Evolutionary conservation across 2,797 vertebrate genomes (phyloP).

Genomic region (Neomorphus geoffroyi): DNA sequence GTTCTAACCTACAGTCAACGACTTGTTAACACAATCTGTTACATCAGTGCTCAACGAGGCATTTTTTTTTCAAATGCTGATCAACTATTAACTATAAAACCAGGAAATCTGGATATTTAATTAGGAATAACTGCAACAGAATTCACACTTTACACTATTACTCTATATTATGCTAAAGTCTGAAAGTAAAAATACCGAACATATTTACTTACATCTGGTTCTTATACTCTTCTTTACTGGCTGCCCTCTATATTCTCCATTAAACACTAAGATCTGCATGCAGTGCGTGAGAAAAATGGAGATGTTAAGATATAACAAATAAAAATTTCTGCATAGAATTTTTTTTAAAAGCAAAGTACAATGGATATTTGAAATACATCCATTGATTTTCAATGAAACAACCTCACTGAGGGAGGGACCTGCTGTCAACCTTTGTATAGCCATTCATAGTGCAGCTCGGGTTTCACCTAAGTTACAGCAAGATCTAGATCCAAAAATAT

Average conservation of each 20-base stretch:
- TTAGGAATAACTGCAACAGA: not conserved
- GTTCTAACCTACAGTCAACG: not conserved
- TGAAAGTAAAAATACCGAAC: not conserved
- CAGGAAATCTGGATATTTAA: not conserved
- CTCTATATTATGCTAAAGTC: not conserved
- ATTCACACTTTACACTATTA: not conserved
- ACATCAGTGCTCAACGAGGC: not conserved
- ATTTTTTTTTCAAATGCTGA: not conserved
- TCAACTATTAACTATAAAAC: not conserved
- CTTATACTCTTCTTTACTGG: rapidly evolving
- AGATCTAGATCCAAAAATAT: not conserved
- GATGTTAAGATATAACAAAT: not conserved
- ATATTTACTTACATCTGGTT: conserved; percentile 76
- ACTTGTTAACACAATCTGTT: not conserved
- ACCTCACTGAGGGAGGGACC: not conserved
- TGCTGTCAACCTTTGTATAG: not conserved
- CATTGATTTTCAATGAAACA: not conserved
- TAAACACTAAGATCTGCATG: conserved; percentile 26
- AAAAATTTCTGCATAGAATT: not conserved
- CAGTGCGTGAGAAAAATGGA: not conserved
- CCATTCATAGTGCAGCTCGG: not conserved
- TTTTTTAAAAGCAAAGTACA: not conserved
- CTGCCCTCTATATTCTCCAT: rapidly evolving
- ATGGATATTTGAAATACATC: not conserved
- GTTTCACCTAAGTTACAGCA: not conserved